These are phyloP conservation scores for Pleuronectes platessa DNA, from an alignment of 2,113 vertebrate species.

Conservation along the genomic window DNA sequence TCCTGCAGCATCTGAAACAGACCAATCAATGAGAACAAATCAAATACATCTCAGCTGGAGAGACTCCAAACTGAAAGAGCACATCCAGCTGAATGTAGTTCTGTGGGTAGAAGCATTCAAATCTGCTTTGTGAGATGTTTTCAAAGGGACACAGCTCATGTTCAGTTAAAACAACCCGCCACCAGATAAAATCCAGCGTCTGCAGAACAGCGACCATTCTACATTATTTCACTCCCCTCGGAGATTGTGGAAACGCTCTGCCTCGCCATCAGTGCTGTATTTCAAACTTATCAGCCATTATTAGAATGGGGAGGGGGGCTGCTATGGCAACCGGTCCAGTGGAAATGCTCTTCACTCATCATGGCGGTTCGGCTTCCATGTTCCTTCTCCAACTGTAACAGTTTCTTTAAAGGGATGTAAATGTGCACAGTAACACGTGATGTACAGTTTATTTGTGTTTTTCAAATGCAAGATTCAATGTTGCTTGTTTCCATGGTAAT, in stretches of 20 bases:
- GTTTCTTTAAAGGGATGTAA: conserved; percentile 8
- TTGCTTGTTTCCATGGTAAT: conserved; percentile 40
- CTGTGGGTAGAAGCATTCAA: conserved; percentile 15
- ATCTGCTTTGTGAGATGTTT: conserved; percentile 6
- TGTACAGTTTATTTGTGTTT: neutral
- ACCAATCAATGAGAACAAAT: conserved; percentile 26
- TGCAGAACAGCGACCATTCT: neutral
- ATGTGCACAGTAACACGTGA: conserved; percentile 3
- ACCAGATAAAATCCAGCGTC: neutral
- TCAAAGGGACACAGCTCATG: neutral
- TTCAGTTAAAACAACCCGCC: conserved; percentile 1
- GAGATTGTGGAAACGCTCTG: conserved; percentile 26
- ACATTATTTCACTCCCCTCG: conserved; percentile 17
- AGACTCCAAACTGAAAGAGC: neutral
- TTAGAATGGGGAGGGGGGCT: conserved; percentile 43
- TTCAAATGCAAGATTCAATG: neutral
- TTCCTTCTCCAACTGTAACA: conserved; percentile 10
- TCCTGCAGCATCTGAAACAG: conserved; percentile 6
- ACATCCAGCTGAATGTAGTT: conserved; percentile 1
- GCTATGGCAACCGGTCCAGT: conserved; percentile 58
- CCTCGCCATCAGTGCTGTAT: conserved; percentile 25
- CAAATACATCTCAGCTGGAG: conserved; percentile 19
- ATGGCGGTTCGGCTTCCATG: conserved; percentile 41
- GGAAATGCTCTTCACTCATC: conserved; percentile 38
- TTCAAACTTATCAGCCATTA: conserved; percentile 49